Percentiles rank a stretch among this genome's conserved stretches.
Conservation (phyloP, 2,888 invertebrate species). For the Phalangium opilio region DNA sequence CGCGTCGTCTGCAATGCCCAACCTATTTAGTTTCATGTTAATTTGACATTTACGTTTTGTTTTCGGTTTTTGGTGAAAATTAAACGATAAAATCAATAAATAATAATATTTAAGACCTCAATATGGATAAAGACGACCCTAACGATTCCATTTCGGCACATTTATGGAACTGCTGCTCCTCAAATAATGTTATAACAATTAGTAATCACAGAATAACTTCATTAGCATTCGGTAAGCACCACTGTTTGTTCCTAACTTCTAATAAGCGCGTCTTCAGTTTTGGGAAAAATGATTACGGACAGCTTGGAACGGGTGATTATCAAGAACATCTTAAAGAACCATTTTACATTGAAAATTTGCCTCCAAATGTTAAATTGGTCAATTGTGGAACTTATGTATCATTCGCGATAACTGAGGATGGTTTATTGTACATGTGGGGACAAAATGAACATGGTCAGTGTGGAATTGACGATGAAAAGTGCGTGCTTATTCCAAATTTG, state of each 20-base stretch:
- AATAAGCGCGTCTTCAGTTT: slow-evolving; percentile 25
- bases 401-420: slow-evolving; percentile 25
- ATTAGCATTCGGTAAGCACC: slow-evolving; percentile 25
- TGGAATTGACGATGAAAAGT: slow-evolving; percentile 40
- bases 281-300: slow-evolving; percentile 27
- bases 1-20: no score
- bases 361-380: slow-evolving; percentile 44
- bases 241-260: slow-evolving; percentile 26
- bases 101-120: no score
- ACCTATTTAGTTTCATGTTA: no score
- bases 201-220: slow-evolving; percentile 14
- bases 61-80: no score
- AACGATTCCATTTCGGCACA: neutral
- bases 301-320: slow-evolving; percentile 24
- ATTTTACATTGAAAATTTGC: slow-evolving; percentile 47
- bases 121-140: no score
- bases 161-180: slow-evolving; percentile 3
- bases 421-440: slow-evolving; percentile 31
- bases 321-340: slow-evolving; percentile 5
- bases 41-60: no score
- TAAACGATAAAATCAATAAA: no score
- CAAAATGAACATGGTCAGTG: slow-evolving; percentile 39
- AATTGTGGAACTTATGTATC: slow-evolving; percentile 53
- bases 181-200: slow-evolving; percentile 1
- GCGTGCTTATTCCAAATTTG: slow-evolving; percentile 2